These are phyloP conservation scores for Gouania willdenowi DNA, from an alignment of 2,797 vertebrate genomes.

Conservation along the genomic window DNA sequence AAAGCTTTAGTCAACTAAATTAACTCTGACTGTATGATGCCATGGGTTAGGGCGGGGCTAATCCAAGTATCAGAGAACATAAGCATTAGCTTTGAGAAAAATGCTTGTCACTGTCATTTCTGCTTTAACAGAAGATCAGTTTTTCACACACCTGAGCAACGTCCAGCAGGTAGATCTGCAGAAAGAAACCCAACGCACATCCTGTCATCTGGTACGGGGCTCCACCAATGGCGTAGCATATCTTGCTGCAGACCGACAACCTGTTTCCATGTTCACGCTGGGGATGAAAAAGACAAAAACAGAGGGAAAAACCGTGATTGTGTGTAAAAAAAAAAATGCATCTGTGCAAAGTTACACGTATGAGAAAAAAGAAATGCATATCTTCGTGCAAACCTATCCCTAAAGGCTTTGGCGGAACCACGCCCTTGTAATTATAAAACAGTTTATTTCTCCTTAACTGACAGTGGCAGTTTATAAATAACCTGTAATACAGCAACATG, in stretches of 20 bases:
- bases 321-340: no score
- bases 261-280: conserved; percentile 63
- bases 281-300: not conserved
- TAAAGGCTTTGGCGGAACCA: not conserved
- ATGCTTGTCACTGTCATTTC: no score
- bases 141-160: conserved; percentile 91
- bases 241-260: conserved; percentile 88
- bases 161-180: conserved; percentile 94
- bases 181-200: conserved; percentile 92
- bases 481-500: not conserved
- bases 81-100: no score
- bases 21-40: no score
- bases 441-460: not conserved
- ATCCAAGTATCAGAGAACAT: no score
- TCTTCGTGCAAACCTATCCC: not conserved
- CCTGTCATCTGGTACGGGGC: conserved; percentile 97
- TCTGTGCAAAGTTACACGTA: no score
- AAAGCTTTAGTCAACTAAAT: no score
- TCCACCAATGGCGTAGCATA: conserved; percentile 92
- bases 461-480: not conserved
- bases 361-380: no score
- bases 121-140: no score
- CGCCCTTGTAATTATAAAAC: conserved; percentile 6
- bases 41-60: no score
- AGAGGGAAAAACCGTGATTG: no score